Percentiles rank a stretch among this genome's conserved stretches.
phyloP scores from a whole-genome alignment of 2,888 invertebrate genomes.

The Cantharis lateralis region DNA sequence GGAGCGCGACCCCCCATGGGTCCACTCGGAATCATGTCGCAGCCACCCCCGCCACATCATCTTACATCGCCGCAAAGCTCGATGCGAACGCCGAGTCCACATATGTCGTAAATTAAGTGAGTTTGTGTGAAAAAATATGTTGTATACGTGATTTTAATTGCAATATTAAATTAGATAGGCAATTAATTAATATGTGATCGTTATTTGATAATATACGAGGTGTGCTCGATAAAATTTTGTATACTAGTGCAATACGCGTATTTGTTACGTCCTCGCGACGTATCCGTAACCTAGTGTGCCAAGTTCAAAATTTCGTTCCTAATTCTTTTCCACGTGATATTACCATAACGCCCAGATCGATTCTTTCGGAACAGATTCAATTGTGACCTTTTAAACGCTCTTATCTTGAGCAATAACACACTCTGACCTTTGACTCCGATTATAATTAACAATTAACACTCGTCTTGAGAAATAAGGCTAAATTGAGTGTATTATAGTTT shows the following conservation, averaged over 20 bases:
- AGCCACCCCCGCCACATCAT: constrained; percentile 57
- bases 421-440: constrained; percentile 44
- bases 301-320: neutral
- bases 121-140: constrained; percentile 18
- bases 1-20: constrained; percentile 56
- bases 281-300: neutral
- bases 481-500: constrained; percentile 17
- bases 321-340: neutral
- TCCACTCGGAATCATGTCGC: constrained; percentile 54
- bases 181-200: constrained; percentile 22
- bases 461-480: constrained; percentile 28
- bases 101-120: constrained; percentile 47
- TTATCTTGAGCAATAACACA: constrained; percentile 28
- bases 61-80: constrained; percentile 53
- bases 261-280: neutral
- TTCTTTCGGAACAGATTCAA: constrained; percentile 10
- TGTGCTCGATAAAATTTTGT: neutral
- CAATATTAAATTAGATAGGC: constrained; percentile 27
- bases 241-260: neutral
- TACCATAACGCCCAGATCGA: neutral
- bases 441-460: constrained; percentile 48
- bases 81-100: constrained; percentile 53
- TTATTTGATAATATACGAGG: neutral
- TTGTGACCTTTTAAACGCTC: constrained; percentile 23
- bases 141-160: constrained; percentile 29